Percentiles rank a stretch among this genome's conserved stretches.
Evolutionary conservation across 2,113 vertebrate genomes (phyloP).

Genomic region (Craseonycteris thonglongyai): DNA sequence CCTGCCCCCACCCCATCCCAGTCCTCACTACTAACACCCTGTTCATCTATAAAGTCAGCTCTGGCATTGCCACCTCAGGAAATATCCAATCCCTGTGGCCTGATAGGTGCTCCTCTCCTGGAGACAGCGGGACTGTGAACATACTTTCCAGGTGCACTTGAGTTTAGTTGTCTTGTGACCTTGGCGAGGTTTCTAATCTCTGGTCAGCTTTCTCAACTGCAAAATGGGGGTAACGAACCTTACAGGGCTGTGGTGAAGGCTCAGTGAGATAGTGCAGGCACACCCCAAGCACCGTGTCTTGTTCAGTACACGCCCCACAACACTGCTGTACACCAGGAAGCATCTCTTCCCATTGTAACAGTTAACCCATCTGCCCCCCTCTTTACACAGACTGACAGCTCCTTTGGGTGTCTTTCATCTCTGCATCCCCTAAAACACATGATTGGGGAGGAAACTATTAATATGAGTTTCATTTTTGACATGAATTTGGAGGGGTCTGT

Average conservation of each 20-base stretch:
- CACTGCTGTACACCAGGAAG: not conserved
- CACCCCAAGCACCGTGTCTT: not conserved
- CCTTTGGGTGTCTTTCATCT: not conserved
- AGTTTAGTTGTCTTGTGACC: not conserved
- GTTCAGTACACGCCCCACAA: rapidly evolving
- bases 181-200: not conserved
- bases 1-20: not conserved
- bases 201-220: not conserved
- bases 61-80: not conserved
- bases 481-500: not conserved
- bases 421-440: not conserved
- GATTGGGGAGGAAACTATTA: not conserved
- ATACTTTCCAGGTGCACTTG: not conserved
- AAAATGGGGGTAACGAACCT: not conserved
- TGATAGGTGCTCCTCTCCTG: not conserved
- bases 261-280: not conserved
- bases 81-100: not conserved
- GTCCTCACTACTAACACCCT: not conserved
- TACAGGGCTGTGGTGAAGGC: not conserved
- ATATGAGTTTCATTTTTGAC: not conserved
- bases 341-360: not conserved
- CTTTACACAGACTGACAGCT: not conserved
- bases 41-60: not conserved
- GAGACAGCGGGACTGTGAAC: not conserved
- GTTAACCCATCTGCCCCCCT: not conserved